A percentile compares a stretch with the other conserved stretches of the same genome.
These are phyloP conservation scores for Melanotaenia boesemani DNA, from an alignment of 2,797 vertebrate species.

Conservation along the genomic window DNA sequence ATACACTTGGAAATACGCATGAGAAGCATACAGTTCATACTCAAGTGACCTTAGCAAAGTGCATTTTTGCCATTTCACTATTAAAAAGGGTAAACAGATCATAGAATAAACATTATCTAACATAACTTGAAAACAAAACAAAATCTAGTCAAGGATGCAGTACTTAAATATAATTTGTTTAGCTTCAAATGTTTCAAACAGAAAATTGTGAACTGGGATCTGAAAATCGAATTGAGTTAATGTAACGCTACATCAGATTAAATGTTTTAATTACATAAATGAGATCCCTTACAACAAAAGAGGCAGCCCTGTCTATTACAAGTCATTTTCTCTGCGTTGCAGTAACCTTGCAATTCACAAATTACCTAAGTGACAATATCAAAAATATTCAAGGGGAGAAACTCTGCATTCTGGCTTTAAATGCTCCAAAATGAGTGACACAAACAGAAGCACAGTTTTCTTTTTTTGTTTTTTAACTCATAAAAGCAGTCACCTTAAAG, in stretches of 20 bases:
- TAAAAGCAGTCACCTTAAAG: constrained; percentile 42
- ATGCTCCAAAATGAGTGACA: constrained; percentile 32
- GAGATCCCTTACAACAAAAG: constrained; percentile 23
- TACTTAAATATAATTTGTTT: constrained; percentile 11
- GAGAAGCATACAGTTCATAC: constrained; percentile 30
- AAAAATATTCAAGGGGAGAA: constrained; percentile 23
- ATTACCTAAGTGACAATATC: constrained; percentile 33
- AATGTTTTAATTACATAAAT: constrained; percentile 9
- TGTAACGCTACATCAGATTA: constrained; percentile 31
- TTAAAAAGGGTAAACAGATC: constrained; percentile 25
- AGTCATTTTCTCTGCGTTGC: constrained; percentile 33
- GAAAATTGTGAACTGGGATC: constrained; percentile 5
- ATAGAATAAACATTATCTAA: constrained; percentile 26
- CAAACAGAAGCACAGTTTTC: constrained; percentile 20
- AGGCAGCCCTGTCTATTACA: constrained; percentile 23
- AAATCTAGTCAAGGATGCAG: constrained; percentile 16
- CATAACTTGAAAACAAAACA: constrained; percentile 35
- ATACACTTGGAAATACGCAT: constrained; percentile 30
- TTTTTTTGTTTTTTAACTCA: neutral
- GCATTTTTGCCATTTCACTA: constrained; percentile 39
- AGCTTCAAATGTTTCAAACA: constrained; percentile 26
- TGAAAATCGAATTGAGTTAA: constrained; percentile 24
- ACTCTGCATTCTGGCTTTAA: constrained; percentile 30
- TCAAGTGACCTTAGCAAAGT: constrained; percentile 50
- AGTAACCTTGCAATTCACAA: constrained; percentile 24